Base-by-base conservation (phyloP, 2,888 invertebrate species). In the Hypercompe scribonia region DNA sequence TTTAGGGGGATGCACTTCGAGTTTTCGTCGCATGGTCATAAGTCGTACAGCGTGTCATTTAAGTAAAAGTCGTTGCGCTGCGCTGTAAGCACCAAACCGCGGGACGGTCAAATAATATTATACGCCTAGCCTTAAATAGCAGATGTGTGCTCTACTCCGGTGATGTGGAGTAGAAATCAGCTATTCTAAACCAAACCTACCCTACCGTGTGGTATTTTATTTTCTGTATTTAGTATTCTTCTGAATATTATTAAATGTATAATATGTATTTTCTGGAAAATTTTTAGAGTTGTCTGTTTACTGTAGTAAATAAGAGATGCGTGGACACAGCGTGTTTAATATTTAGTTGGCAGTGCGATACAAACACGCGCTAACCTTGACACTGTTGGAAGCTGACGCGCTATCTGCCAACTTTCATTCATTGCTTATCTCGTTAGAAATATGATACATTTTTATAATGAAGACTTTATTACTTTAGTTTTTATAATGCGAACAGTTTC, bases 331-430 rank as follows among this genome's bases (percentile, higher is more conserved):
- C 64, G 33, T 78, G 73, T 77, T 81, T 78, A 69, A 70, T 78
- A 80, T 81, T 81, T 81, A 85, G 86, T 90, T 92, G 91, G 91
- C 91, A 90, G 77, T 75, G 75, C 69, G 67, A 83, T 82, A 79
- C 76, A 70, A 80, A 78, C 84, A 88, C 87, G 85, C 88, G 85
- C 78, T 78, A 87, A 84, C 93, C 93, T 93, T 93, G 93, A 93
- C 93, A 91, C 90, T 92, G 90, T 90, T 89, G 88, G 84, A 86
- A 84, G 82, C 77, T 82, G 84, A 79, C 77, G 76, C 80, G 83
- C 87, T 91, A 91, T 91, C 89, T 91, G 92, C 91, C 92, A 91
- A 91, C 90, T 89, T 91, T 90, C 92, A 91, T 92, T 92, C 90
- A 92, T 84, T 83, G 81, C 84, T 85, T 84, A 85, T 88, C 86